A percentile compares a stretch with the other conserved stretches of the same genome.
phyloP scores from a whole-genome alignment of 1,140 invertebrate species.

The Drosophila rufa region DNA sequence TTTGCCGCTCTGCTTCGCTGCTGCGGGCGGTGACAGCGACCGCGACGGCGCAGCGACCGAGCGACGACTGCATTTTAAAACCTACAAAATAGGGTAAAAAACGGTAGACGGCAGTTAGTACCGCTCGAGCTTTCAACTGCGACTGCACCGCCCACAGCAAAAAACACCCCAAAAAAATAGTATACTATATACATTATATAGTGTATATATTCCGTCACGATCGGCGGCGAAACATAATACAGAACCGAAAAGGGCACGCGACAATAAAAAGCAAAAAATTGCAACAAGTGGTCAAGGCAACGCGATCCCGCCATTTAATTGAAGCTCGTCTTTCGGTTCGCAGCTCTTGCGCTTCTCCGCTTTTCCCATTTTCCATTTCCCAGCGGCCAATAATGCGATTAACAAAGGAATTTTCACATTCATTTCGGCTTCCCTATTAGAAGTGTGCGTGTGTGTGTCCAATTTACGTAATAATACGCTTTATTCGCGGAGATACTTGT shows the following conservation, averaged over 20 bases:
- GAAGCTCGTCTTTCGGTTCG: conserved; percentile 26
- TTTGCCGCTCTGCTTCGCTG: conserved; percentile 34
- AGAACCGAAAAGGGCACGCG: conserved; percentile 56
- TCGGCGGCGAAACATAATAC: conserved; percentile 26
- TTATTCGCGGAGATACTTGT: conserved; percentile 30
- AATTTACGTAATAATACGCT: conserved; percentile 60
- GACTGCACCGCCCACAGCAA: conserved; percentile 22
- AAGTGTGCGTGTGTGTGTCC: conserved; percentile 24
- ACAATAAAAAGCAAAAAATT: conserved; percentile 34
- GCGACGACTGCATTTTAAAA: conserved; percentile 53
- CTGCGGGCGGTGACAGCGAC: conserved; percentile 37
- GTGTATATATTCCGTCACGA: conserved; percentile 29
- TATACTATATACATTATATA: conserved; percentile 8
- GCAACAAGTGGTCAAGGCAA: conserved; percentile 48
- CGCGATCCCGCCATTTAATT: conserved; percentile 50
- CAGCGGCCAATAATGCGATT: conserved; percentile 47
- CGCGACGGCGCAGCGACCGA: conserved; percentile 43
- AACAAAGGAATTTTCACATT: conserved; percentile 46
- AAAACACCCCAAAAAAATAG: conserved; percentile 1
- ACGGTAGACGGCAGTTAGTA: conserved; percentile 73
- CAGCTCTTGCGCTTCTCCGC: conserved; percentile 4
- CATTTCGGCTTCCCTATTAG: conserved; percentile 21
- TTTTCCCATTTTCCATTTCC: conserved; percentile 13
- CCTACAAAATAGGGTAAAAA: conserved; percentile 83
- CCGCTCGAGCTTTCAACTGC: conserved; percentile 64